Evolutionary conservation across 2,797 vertebrate genomes (phyloP).

Genomic region (Syndactyla subalaris): DNA sequence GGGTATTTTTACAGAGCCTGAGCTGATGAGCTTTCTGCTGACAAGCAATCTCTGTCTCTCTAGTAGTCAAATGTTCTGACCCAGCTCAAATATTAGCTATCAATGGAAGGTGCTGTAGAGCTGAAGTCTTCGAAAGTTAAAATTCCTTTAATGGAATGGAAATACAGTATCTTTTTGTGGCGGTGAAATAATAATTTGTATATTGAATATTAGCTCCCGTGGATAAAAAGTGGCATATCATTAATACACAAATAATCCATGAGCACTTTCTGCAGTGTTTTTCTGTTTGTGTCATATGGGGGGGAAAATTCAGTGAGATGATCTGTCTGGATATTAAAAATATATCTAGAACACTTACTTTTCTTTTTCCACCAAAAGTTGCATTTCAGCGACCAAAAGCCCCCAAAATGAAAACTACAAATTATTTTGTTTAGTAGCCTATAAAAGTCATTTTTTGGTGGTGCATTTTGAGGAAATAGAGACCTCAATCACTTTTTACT

Average conservation of each 20-base stretch:
- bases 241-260: neutral
- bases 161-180: neutral
- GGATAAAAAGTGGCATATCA: neutral
- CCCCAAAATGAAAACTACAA: neutral
- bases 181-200: neutral
- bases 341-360: neutral
- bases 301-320: neutral
- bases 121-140: neutral
- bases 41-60: neutral
- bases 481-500: neutral
- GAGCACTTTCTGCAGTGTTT: neutral
- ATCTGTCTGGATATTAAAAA: neutral
- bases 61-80: neutral
- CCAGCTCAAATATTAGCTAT: neutral
- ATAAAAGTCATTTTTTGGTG: neutral
- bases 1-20: neutral
- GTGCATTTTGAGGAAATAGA: neutral
- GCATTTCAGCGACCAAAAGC: neutral
- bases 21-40: slow-evolving; percentile 3
- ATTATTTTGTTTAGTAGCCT: neutral
- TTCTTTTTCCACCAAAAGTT: neutral
- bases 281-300: neutral
- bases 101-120: neutral
- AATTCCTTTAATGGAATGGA: neutral
- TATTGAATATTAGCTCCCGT: neutral